Percentiles rank a stretch among this genome's conserved stretches.
These are phyloP conservation scores for Amia ocellicauda DNA, from an alignment of 2,113 vertebrate genomes.

Conservation along the genomic window DNA sequence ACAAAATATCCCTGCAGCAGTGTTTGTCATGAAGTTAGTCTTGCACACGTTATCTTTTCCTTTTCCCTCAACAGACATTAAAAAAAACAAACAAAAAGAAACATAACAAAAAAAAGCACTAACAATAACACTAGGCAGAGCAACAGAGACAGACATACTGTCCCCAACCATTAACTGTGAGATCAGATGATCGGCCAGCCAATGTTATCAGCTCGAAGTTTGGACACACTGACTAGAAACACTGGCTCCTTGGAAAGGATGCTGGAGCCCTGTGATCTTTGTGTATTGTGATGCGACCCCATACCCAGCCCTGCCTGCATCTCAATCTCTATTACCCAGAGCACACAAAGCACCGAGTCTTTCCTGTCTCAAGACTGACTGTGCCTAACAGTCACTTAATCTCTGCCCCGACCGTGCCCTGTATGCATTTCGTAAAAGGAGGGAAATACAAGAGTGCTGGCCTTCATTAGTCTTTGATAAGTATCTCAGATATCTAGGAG, in stretches of 20 bases:
- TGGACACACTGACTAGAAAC: constrained; percentile 51
- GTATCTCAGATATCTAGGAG: too few species aligned
- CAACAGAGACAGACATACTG: constrained; percentile 50
- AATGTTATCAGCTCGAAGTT: constrained; percentile 48
- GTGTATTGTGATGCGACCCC: constrained; percentile 27
- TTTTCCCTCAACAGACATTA: constrained; percentile 1
- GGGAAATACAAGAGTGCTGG: too few species aligned
- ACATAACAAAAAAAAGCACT: not conserved
- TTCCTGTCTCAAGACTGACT: too few species aligned
- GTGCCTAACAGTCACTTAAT: too few species aligned
- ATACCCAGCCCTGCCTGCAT: not conserved
- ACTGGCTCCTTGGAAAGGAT: constrained; percentile 34
- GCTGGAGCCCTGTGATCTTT: constrained; percentile 44
- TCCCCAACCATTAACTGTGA: constrained; percentile 50
- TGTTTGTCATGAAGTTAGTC: not conserved
- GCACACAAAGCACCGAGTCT: too few species aligned
- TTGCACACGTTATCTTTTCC: not conserved
- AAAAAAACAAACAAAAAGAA: too few species aligned
- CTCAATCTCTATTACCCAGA: too few species aligned
- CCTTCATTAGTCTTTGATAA: too few species aligned
- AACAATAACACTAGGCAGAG: constrained; percentile 46
- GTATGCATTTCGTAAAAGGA: too few species aligned
- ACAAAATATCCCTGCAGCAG: not conserved
- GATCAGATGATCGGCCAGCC: constrained; percentile 48
- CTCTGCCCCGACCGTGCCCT: too few species aligned